phyloP scores from a whole-genome alignment of 2,888 invertebrate genomes.

The Ennomos quercinarius region DNA sequence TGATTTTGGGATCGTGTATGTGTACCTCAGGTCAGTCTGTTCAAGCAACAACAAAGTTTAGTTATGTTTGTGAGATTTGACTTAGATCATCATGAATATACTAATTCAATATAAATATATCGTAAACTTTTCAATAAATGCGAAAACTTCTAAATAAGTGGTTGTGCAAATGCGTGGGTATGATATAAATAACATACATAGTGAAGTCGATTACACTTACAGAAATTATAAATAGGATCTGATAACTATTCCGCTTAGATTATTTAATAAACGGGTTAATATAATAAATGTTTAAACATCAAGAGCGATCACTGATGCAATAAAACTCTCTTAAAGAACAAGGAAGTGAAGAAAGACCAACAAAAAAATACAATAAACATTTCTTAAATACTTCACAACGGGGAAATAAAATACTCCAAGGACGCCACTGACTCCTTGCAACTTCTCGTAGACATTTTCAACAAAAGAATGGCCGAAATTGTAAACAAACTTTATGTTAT shows the following conservation, averaged over 20 bases:
- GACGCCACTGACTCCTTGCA: conserved; percentile 21
- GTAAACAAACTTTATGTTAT: conserved; percentile 30
- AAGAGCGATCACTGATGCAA: conserved; percentile 1
- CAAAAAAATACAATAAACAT: conserved; percentile 19
- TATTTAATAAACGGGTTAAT: background rate
- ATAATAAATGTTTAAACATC: background rate
- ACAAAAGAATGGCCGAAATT: conserved; percentile 34
- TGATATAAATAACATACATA: no score
- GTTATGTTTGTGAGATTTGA: no score
- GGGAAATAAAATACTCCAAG: conserved; percentile 21
- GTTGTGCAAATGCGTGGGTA: no score
- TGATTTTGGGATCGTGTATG: no score
- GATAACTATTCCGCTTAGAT: background rate
- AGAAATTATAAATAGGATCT: no score
- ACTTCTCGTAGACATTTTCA: conserved; percentile 22
- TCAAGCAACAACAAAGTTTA: no score
- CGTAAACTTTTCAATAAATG: no score
- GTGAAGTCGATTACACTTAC: no score
- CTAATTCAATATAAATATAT: no score
- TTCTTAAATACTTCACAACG: conserved; percentile 21
- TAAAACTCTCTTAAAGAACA: conserved; percentile 17
- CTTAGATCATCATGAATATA: no score
- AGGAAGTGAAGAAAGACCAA: conserved; percentile 10
- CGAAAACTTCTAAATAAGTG: no score
- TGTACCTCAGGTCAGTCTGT: no score